Evolutionary conservation across 2,888 invertebrate genomes (phyloP), one percentile per base, ranked within the genome.

Genomic region (Anthoptus insignis): DNA sequence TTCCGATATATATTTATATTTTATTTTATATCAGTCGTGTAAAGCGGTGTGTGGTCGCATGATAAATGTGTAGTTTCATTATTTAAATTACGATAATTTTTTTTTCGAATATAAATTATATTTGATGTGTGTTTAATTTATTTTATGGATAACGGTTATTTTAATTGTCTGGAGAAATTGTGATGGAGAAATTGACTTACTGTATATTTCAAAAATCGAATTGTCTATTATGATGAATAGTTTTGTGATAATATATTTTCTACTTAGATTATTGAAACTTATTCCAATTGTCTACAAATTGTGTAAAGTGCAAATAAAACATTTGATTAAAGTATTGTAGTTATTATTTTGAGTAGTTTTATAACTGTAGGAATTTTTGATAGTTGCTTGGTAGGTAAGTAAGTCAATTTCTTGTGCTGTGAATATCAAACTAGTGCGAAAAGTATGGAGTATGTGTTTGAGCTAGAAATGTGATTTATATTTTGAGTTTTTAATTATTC

Each of bases 71-170:
- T 58, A 63, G 29, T 59, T 32, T 57, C 50, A 21, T 59, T 29
- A 19, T 54, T 56, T 47, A 24, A 45, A 53, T 42, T 61, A 52
- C n/a, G n/a, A n/a, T 29, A 19, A 57, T 27, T 57, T 42, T n/a
- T 22, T 34, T 32, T 49, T 59, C n/a, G n/a, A 54, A 47, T 54
- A 47, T 24, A n/a, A 53, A 61, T 52, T 64, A 45, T 66, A 64
- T 59, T 59, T 66, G 9, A 54, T 32, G 64, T 50, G 63, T 65
- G 69, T 68, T 71, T 69, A 59, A 37, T 59, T 64, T 64, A 67
- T 59, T 50, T 56, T 47, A 24, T 67, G 56, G n/a, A 45, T 58
- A 42, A 32, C 64, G 59, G 58, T 34, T 13, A n/a, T n/a, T 34
- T 34, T 34, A 34, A 34, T 47, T 64, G 64, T 60, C 53, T 37